Percentiles rank a stretch among this genome's conserved stretches.
phyloP scores from a whole-genome alignment of 35 echinoderm and acorn worm genomes.

The Heliocidaris tuberculata region DNA sequence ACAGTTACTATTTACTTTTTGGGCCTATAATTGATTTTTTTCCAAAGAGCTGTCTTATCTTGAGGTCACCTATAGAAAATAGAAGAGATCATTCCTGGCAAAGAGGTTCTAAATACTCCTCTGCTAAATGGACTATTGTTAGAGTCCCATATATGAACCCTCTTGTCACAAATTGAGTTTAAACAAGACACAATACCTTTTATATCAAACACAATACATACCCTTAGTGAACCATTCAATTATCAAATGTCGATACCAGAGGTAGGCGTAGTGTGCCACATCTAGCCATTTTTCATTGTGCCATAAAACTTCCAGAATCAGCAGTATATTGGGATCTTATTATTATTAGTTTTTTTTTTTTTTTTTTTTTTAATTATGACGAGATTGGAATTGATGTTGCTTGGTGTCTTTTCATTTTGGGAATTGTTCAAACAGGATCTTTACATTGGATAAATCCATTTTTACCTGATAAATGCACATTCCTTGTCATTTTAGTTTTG shows the following conservation, averaged over 20 bases:
- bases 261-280: background rate
- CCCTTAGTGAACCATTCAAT: background rate
- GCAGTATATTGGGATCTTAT: background rate
- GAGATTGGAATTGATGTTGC: too few relatives aligned
- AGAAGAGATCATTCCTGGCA: background rate
- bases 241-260: background rate
- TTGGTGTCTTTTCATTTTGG: too few relatives aligned
- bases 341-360: too few relatives aligned
- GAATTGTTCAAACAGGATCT: background rate
- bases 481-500: background rate
- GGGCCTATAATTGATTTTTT: background rate
- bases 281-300: background rate
- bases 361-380: background rate
- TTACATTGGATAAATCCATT: background rate
- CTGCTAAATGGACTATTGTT: background rate
- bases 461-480: background rate
- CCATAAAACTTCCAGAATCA: background rate
- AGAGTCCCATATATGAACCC: background rate
- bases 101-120: background rate
- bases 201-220: constrained; percentile 4
- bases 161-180: constrained; percentile 18
- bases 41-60: background rate
- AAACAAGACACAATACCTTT: background rate
- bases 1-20: background rate
- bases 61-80: background rate